Conservation (phyloP, 92 coral and sea anemone species). For the Epizoanthus ramosus region DNA sequence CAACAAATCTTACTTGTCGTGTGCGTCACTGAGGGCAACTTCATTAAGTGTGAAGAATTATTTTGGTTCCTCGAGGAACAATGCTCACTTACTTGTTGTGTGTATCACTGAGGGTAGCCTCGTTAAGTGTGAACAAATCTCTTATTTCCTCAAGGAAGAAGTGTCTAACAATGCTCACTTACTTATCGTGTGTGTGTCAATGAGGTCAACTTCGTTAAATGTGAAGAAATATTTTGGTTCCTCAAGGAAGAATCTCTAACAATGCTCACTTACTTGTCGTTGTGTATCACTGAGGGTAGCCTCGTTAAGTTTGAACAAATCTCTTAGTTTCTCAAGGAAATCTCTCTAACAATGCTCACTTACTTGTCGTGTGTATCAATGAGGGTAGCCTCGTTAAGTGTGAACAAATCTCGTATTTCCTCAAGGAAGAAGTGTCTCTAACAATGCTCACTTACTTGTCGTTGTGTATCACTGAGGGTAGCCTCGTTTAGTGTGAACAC, state of each 20-base stretch:
- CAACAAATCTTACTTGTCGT: slow-evolving; percentile 73
- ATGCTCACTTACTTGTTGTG: slow-evolving; percentile 20
- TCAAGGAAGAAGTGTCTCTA: slow-evolving; percentile 86
- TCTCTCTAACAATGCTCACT: too few species aligned
- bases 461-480: slow-evolving; percentile 89
- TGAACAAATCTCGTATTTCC: slow-evolving; percentile 88
- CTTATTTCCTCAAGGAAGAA: slow-evolving; percentile 86
- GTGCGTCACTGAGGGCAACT: slow-evolving; percentile 83
- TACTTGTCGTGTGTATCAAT: slow-evolving; percentile 78
- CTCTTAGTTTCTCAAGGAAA: slow-evolving; percentile 82
- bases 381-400: slow-evolving; percentile 77
- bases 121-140: slow-evolving; percentile 86
- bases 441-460: slow-evolving; percentile 74
- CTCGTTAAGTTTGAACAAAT: slow-evolving; percentile 87
- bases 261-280: slow-evolving; percentile 79
- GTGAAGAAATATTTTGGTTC: slow-evolving; percentile 87
- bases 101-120: slow-evolving; percentile 26
- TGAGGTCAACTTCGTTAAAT: slow-evolving; percentile 57
- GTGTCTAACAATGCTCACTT: slow-evolving; percentile 18
- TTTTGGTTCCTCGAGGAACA: slow-evolving; percentile 71
- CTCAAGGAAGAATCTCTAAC: slow-evolving; percentile 65
- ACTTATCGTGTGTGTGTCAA: slow-evolving; percentile 75
- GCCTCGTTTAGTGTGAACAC: slow-evolving; percentile 84
- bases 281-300: slow-evolving; percentile 88
- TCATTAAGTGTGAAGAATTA: slow-evolving; percentile 87